Evolutionary conservation across 2,797 vertebrate species (phyloP), one percentile per base, ranked within the genome.

Genomic region (Hephaestus fuliginosus): DNA sequence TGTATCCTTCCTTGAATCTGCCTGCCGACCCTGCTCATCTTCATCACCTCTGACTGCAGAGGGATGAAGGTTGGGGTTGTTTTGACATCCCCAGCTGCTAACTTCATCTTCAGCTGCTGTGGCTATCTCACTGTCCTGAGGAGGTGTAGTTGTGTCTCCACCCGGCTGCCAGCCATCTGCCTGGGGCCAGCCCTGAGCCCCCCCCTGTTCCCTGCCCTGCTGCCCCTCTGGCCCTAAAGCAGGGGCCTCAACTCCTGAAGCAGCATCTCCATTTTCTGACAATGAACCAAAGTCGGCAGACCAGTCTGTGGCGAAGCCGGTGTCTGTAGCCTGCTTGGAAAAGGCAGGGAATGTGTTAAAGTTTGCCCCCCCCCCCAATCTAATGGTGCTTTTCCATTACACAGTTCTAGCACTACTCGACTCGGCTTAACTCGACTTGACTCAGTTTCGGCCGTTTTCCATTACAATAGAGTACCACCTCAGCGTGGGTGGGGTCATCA

Each of bases 201-300:
- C 91, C 7, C 65, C 71, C 65, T 82, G 67, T n/a, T 9, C 44
- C 87, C 91, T 93, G 43, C 91, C 61, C 89, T 92, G 90, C 57
- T 79, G 71, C 43, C 66, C 91, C 4, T 86, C 93, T 73, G 83
- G 88, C 75, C 88, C 91, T 10, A 39, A 91, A 82, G 91, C 30
- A 18, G 74, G n/a, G 25, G 43, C 57, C 13, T 78, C 43, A 5
- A 79, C 76, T 70, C 0, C 74, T 62, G 90, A 82, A 67, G 77
- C 72, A 57, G 88, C 63, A 33, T 95, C 94, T 86, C 55, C 91
- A 76, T 94, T 93, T 80, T 76, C 41, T 18, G 89, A 86, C 43
- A 86, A 53, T 89, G 93, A 84, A 84, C 95, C 96, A 95, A 96
- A 94, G 86, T 97, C 96, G 85, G 96, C 96, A 22, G 94, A 95